Evolutionary conservation across 2,888 invertebrate genomes (phyloP).

Genomic region (Acrocera orbiculus): DNA sequence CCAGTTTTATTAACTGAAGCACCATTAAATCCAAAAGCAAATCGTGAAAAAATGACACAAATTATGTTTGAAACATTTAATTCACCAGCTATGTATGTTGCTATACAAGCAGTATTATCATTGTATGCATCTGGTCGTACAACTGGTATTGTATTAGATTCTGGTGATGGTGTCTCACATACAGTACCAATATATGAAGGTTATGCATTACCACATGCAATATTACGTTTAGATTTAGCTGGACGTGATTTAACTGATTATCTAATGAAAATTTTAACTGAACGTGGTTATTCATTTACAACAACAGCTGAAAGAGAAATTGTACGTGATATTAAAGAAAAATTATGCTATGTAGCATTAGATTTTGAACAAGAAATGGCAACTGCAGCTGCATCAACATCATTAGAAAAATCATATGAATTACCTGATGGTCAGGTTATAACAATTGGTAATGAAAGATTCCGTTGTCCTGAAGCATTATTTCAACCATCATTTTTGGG

Average conservation of each 20-base stretch:
- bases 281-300: constrained; percentile 81
- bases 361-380: constrained; percentile 93
- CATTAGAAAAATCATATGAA: constrained; percentile 88
- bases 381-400: constrained; percentile 78
- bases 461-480: constrained; percentile 86
- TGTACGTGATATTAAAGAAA: constrained; percentile 89
- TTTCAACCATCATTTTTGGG: constrained; percentile 84
- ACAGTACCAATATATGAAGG: constrained; percentile 66
- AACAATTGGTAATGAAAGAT: constrained; percentile 83
- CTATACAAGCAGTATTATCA: constrained; percentile 77
- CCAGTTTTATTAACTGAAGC: constrained; percentile 77
- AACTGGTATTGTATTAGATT: constrained; percentile 90
- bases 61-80: constrained; percentile 82
- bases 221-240: constrained; percentile 81
- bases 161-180: constrained; percentile 92
- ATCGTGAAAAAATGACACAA: constrained; percentile 79
- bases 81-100: constrained; percentile 78
- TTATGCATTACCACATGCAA: constrained; percentile 53
- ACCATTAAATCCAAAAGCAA: constrained; percentile 76
- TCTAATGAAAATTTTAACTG: constrained; percentile 86
- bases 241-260: constrained; percentile 88
- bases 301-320: constrained; percentile 88
- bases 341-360: constrained; percentile 77
- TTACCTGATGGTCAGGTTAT: constrained; percentile 86
- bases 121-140: constrained; percentile 92